A percentile compares a stretch with the other conserved stretches of the same genome.
phyloP scores from a whole-genome alignment of 1,140 invertebrate species.

The Drosophila nasuta region DNA sequence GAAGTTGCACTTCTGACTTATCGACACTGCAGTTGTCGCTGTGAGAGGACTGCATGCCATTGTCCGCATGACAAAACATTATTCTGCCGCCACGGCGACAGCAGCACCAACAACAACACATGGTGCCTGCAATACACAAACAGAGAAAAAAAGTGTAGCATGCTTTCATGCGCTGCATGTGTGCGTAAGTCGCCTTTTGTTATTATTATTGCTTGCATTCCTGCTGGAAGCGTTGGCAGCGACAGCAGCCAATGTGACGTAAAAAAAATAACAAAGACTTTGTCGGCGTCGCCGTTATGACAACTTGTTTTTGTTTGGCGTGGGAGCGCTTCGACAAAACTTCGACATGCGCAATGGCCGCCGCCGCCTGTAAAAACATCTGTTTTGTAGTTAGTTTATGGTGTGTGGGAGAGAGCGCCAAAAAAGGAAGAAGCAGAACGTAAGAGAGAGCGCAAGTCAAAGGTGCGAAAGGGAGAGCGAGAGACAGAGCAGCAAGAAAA shows the following conservation, averaged over 20 bases:
- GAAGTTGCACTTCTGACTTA: conserved; percentile 2
- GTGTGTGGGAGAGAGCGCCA: conserved; percentile 48
- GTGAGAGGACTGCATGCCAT: conserved; percentile 29
- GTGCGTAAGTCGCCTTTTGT: conserved; percentile 42
- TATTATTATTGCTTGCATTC: conserved; percentile 54
- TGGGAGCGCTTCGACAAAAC: conserved; percentile 43
- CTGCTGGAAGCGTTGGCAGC: conserved; percentile 21
- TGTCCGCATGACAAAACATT: conserved; percentile 56
- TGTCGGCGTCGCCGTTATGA: conserved; percentile 45
- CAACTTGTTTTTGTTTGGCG: conserved; percentile 80
- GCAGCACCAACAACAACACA: conserved; percentile 34
- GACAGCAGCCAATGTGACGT: conserved; percentile 54
- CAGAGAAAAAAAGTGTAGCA: conserved; percentile 44
- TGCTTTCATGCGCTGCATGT: conserved; percentile 53
- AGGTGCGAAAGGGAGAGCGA: too few relatives aligned
- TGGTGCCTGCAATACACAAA: conserved; percentile 33
- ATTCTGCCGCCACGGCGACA: conserved; percentile 39
- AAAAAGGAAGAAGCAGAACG: conserved; percentile 16
- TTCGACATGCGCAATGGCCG: conserved; percentile 62
- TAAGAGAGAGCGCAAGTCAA: conserved; percentile 17
- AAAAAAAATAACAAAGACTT: conserved; percentile 56
- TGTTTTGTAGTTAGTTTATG: conserved; percentile 61
- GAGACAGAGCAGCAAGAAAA: too few relatives aligned
- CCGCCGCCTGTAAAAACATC: conserved; percentile 64
- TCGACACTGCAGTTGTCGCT: background rate